Base-by-base conservation (phyloP, 2,888 invertebrate genomes). In the Hecatera dysodea region DNA sequence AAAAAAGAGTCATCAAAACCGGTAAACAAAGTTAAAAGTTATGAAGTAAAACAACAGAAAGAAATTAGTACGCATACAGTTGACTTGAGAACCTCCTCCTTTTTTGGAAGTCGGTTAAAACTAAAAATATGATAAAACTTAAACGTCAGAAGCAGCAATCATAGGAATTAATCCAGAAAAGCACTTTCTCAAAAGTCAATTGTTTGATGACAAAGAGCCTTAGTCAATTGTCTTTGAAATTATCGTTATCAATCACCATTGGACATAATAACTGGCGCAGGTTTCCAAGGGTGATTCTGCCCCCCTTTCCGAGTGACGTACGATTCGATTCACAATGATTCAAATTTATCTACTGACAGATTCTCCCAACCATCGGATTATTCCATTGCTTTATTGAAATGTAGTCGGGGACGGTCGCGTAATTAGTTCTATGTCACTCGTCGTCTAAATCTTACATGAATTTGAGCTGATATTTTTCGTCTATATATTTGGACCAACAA, bases 301-400 rank as follows among this genome's bases (percentile, higher is more conserved):
- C n/a, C 33, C 36, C 42, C 22, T 33, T 44, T 50, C 19, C 12
- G 1, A 33, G 42, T 7, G 8, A 22, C n/a, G 11, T 39, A 6
- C 24, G n/a, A 52, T 53, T 33, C 22, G 59, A 73, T 44, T 46
- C n/a, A 67, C 57, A 48, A 48, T 67, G 33, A 73, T 67, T 59
- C 7, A 17, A 73, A 73, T 59, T 72, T 74, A 72, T 75, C 24
- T 46, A 0, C 8, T 59, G 67, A 67, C 52, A 59, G 52, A 15
- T 46, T 53, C 29, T 27, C 7, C 24, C 17, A 19, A 27, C 1
- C 15, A 27, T 24, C 12, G 19, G 12, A 52, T 65, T 57, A 65
- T 74, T 29, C 36, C 15, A n/a, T 39, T 36, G n/a, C 17, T 50
- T 42, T 46, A 52, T 72, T 72, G 56, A 52, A 57, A 36, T 46